Conservation (phyloP, 2,113 vertebrate species). For the Dasypus novemcinctus region DNA sequence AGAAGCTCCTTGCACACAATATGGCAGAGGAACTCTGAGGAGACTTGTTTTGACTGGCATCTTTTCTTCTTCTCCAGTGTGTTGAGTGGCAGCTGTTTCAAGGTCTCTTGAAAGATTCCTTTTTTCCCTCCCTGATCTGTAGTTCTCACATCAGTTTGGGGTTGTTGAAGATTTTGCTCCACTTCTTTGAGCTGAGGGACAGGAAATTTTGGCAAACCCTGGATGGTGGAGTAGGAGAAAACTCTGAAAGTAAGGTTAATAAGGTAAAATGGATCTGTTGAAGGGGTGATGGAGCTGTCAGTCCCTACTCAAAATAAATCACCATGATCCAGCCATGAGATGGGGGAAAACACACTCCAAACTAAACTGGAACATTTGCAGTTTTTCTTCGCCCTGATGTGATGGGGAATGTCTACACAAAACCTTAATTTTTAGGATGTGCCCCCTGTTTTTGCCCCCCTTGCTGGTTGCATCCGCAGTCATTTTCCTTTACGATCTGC, state of each 20-base stretch:
- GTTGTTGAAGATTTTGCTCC: not conserved
- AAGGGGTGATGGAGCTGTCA: not conserved
- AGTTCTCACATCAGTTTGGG: conserved; percentile 40
- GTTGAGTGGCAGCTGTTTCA: conserved; percentile 60
- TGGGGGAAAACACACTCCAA: not conserved
- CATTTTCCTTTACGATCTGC: not conserved
- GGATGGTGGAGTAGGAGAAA: not conserved
- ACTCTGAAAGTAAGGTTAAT: conserved; percentile 19
- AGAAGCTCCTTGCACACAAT: not conserved
- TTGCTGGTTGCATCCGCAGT: not conserved
- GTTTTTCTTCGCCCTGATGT: conserved; percentile 44
- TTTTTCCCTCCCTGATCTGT: conserved; percentile 2
- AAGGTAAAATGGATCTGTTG: not conserved
- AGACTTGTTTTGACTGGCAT: conserved; percentile 37
- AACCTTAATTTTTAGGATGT: not conserved
- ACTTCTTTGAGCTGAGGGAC: not conserved
- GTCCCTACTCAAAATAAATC: conserved; percentile 30
- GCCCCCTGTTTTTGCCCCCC: not conserved
- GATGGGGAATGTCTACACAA: not conserved
- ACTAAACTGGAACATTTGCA: not conserved
- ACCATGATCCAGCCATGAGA: conserved; percentile 7
- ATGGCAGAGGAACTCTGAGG: not conserved
- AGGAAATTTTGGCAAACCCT: not conserved
- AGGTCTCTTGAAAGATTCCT: conserved; percentile 74
- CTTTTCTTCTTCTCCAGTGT: not conserved